A percentile compares a stretch with the other conserved stretches of the same genome.
Conservation (phyloP, 1,140 invertebrate genomes). For the Sycophila sp. region DNA sequence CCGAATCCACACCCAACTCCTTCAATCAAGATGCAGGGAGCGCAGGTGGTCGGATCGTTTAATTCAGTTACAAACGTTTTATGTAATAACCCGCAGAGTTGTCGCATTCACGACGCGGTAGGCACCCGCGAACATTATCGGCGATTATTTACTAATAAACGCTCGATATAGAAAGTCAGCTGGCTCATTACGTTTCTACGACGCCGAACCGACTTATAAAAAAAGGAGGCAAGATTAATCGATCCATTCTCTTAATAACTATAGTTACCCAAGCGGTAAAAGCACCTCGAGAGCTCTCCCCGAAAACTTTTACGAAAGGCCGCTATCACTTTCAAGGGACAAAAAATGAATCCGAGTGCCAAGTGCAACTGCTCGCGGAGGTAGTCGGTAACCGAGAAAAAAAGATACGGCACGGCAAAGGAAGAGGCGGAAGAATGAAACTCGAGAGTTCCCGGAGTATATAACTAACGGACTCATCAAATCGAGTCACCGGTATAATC, state of each 20-base stretch:
- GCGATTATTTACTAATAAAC: slow-evolving; percentile 3
- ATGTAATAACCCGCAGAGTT: background rate
- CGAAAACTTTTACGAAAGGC: slow-evolving; percentile 15
- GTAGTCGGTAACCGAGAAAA: background rate
- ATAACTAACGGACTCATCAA: background rate
- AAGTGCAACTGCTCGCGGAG: background rate
- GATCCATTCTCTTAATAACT: slow-evolving; percentile 22
- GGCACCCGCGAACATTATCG: slow-evolving; percentile 1
- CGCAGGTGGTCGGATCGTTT: too few relatives aligned
- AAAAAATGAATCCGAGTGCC: background rate
- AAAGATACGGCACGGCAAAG: too few relatives aligned
- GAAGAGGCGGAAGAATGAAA: background rate
- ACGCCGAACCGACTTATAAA: background rate
- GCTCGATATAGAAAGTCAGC: slow-evolving; percentile 8
- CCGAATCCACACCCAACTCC: background rate
- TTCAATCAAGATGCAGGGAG: too few relatives aligned
- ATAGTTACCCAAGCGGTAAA: background rate
- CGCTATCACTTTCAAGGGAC: background rate
- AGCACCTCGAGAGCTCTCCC: background rate
- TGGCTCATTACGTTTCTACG: background rate
- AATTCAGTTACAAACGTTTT: background rate
- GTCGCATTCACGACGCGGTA: background rate
- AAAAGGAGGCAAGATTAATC: slow-evolving; percentile 13
- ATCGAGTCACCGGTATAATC: background rate
- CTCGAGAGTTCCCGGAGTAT: too few relatives aligned